These are phyloP conservation scores for Rhodeus uyekii DNA, from an alignment of 2,797 vertebrate species.

Conservation along the genomic window DNA sequence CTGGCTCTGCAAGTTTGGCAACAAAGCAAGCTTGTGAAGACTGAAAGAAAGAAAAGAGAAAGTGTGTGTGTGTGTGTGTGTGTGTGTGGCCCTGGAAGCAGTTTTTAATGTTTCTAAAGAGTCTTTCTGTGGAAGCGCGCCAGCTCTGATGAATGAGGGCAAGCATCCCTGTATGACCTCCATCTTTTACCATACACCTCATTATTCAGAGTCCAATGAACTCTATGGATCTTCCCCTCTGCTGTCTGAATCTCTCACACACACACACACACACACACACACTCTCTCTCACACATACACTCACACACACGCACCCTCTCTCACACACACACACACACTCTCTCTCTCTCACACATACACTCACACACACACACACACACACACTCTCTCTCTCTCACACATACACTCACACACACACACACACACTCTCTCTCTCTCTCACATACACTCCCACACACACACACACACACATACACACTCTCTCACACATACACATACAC, in stretches of 20 bases:
- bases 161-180: constrained; percentile 60
- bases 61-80: neutral
- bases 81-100: constrained; percentile 54
- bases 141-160: constrained; percentile 61
- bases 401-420: neutral
- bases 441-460: neutral
- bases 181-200: constrained; percentile 60
- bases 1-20: constrained; percentile 55
- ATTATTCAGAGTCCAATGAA: constrained; percentile 59
- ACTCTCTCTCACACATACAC: neutral
- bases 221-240: constrained; percentile 45
- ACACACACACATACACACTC: constrained; percentile 24
- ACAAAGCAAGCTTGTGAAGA: constrained; percentile 47
- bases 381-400: neutral
- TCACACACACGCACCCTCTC: neutral
- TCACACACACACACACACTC: neutral
- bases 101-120: constrained; percentile 61
- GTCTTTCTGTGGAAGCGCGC: constrained; percentile 56
- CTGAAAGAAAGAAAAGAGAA: constrained; percentile 19
- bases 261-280: constrained; percentile 52
- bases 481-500: neutral
- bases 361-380: neutral
- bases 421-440: constrained; percentile 11
- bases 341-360: neutral
- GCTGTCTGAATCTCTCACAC: constrained; percentile 29